Evolutionary conservation across 2,797 vertebrate genomes (phyloP).

Genomic region (Tenualosa ilisha): DNA sequence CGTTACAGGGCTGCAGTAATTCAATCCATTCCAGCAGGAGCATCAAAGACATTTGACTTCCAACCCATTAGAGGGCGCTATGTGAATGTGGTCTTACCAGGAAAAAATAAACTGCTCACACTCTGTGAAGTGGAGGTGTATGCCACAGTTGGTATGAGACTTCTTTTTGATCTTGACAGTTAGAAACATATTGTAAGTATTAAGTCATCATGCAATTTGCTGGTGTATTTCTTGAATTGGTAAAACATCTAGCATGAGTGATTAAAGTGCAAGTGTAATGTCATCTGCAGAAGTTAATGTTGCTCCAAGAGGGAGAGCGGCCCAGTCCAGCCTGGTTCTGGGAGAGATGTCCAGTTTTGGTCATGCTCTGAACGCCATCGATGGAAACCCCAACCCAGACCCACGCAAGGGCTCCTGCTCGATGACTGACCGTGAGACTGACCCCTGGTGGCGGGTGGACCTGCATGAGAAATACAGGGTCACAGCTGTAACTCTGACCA

Average conservation of each 20-base stretch:
- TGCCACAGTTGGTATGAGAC: neutral
- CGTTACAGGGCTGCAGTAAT: neutral
- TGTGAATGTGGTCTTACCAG: neutral
- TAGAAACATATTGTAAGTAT: neutral
- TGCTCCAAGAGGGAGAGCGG: conserved; percentile 1
- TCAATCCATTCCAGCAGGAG: neutral
- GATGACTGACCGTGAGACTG: neutral
- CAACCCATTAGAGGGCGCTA: neutral
- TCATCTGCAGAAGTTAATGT: neutral
- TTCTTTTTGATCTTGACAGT: neutral
- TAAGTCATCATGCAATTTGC: neutral
- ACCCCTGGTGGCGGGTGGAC: conserved; percentile 18
- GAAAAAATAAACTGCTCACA: neutral
- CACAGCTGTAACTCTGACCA: neutral
- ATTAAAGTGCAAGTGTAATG: neutral
- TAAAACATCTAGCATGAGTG: too few species aligned
- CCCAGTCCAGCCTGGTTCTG: neutral
- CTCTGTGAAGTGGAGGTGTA: conserved; percentile 2
- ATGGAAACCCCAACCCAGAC: conserved; percentile 12
- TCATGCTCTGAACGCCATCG: neutral
- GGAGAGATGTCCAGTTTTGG: conserved; percentile 11
- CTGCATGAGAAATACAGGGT: neutral
- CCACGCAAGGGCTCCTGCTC: neutral
- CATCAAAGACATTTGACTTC: neutral
- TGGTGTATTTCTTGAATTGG: neutral